Conservation (phyloP, 2,113 vertebrate genomes). For the Acanthochromis polyacanthus region DNA sequence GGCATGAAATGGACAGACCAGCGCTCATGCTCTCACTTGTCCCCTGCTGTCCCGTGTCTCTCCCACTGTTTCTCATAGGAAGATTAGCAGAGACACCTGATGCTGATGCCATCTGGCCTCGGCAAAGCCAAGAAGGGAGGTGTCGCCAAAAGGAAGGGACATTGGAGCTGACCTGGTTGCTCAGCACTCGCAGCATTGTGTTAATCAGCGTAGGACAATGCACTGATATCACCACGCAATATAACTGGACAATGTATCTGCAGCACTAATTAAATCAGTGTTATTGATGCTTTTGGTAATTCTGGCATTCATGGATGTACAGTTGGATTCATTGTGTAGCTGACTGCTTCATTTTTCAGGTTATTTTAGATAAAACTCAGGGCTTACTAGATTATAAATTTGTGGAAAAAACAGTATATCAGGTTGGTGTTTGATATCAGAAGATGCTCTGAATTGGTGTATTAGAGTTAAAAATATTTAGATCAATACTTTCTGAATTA, state of each 20-base stretch:
- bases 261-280: neutral
- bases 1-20: neutral
- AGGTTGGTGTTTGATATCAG: neutral
- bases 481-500: neutral
- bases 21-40: neutral
- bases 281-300: neutral
- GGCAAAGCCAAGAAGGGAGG: conserved; percentile 48
- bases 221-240: neutral
- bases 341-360: neutral
- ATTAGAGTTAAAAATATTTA: neutral
- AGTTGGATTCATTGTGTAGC: neutral
- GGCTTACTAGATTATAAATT: neutral
- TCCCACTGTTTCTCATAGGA: conserved; percentile 62
- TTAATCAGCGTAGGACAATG: conserved; percentile 33
- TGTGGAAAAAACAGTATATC: neutral
- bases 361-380: neutral
- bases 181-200: conserved; percentile 23
- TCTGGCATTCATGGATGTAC: conserved; percentile 2
- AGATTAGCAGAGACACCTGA: conserved; percentile 79
- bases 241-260: neutral
- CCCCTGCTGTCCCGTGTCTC: conserved; percentile 13
- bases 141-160: conserved; percentile 52
- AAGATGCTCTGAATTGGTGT: neutral
- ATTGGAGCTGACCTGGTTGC: conserved; percentile 42
- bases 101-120: conserved; percentile 76